phyloP scores from a whole-genome alignment of 1,140 invertebrate genomes.

The Pygmarrhopalites habei region DNA sequence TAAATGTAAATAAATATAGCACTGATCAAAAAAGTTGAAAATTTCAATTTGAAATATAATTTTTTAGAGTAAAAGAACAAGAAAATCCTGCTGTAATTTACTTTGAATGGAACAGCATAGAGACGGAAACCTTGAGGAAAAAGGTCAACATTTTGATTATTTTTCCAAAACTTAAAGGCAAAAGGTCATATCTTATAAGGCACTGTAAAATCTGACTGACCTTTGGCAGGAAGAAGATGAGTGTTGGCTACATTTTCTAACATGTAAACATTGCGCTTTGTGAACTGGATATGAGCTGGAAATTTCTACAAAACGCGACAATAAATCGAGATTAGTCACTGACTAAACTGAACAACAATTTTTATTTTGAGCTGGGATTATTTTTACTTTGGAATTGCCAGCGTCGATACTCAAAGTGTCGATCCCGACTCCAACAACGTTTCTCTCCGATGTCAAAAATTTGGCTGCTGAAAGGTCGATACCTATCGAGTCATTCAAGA shows the following conservation, averaged over 20 bases:
- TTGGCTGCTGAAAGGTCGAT: constrained; percentile 52
- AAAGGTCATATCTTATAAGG: no score
- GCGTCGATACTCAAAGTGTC: constrained; percentile 57
- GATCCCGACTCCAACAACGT: constrained; percentile 56
- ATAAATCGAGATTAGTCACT: neutral
- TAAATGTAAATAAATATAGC: no score
- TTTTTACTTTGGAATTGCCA: constrained; percentile 42
- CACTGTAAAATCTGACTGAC: no score
- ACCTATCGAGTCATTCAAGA: constrained; percentile 43
- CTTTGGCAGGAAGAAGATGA: constrained; percentile 47
- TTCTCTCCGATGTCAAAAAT: constrained; percentile 51
- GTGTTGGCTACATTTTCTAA: constrained; percentile 54
- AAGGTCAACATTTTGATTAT: no score
- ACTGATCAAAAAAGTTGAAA: no score
- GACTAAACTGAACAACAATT: neutral
- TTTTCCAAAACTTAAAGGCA: no score
- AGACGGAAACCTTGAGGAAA: constrained; percentile 49
- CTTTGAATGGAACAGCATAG: constrained; percentile 53
- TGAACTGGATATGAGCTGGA: constrained; percentile 47
- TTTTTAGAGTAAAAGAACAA: no score
- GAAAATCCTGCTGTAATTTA: no score
- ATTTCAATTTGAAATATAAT: no score
- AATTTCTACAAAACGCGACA: constrained; percentile 32
- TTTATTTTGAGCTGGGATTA: neutral
- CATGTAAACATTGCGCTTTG: constrained; percentile 49